Evolutionary conservation across 2,797 vertebrate species (phyloP), one percentile per base, ranked within the genome.

Genomic region (Rhabdomys pumilio): DNA sequence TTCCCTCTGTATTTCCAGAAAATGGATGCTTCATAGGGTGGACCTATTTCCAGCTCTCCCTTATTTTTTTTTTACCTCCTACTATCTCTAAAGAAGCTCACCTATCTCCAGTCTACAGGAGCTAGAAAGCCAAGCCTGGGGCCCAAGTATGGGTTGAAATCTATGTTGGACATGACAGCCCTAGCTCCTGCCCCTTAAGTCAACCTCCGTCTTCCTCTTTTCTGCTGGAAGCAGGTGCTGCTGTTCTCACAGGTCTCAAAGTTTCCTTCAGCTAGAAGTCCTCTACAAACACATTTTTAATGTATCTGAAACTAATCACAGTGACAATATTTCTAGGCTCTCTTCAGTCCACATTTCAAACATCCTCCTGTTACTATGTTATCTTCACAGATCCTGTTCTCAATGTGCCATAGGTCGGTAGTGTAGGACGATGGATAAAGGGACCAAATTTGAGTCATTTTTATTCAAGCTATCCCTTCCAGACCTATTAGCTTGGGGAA

Each of bases 391-490:
- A 61, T 4, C 41, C 34, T 65, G 72, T 91, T 95, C 73, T 89
- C 31, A 85, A 63, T 77, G 44, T 72, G 17, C 79, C 29, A 76
- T 8, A 73, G 41, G 83, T 31, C n/a, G 6, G 31, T 22, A 89
- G 73, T 19, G 73, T 2, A 83, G 10, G 44, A 79, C 80, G 10
- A 7, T 53, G 67, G 24, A 47, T 82, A 79, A 83, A 82, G 86
- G 14, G n/a, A 84, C 24, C 57, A 31, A 3, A 69, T 94, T 79
- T 76, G 26, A 41, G 72, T 50, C 11, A 59, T 91, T 85, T 29
- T 26, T 94, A 24, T 95, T 93, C 2, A 89, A 44, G n/a, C 22
- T 82, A 57, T 24, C 80, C 47, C 41, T 94, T 91, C n/a, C 84
- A n/a, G 61, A 55, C 50, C 1, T 31, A 34, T 55, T 65, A 59